Conservation (phyloP, 2,888 invertebrate species). For the Neoaliturus tenellus region DNA sequence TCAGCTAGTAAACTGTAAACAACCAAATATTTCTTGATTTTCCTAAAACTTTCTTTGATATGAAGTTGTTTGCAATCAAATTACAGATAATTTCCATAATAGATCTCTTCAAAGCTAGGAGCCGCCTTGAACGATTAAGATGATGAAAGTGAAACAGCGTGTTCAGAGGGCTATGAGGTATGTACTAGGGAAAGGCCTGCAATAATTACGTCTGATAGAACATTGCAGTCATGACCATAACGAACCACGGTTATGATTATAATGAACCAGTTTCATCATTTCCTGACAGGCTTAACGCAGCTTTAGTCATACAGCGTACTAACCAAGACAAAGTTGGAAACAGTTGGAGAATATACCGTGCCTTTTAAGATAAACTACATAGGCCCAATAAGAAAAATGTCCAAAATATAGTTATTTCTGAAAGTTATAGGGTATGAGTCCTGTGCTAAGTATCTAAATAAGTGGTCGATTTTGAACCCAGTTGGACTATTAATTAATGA, state of each 20-base stretch:
- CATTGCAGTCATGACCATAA: too few species aligned
- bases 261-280: slow-evolving; percentile 25
- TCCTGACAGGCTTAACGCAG: not conserved
- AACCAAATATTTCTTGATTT: too few species aligned
- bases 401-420: too few species aligned
- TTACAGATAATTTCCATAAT: not conserved
- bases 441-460: too few species aligned
- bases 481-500: too few species aligned
- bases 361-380: too few species aligned
- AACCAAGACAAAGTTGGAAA: not conserved
- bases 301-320: not conserved
- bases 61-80: not conserved
- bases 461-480: too few species aligned
- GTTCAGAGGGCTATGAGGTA: not conserved
- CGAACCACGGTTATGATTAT: not conserved
- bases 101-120: too few species aligned
- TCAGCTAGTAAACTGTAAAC: too few species aligned
- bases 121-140: not conserved
- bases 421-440: too few species aligned
- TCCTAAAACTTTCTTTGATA: too few species aligned
- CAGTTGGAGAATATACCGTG: not conserved
- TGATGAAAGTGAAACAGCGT: slow-evolving; percentile 2
- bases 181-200: slow-evolving; percentile 11
- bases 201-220: slow-evolving; percentile 11
- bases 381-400: too few species aligned